Base-by-base conservation (phyloP, 2,113 vertebrate species). In the Himantopus leucocephalus region DNA sequence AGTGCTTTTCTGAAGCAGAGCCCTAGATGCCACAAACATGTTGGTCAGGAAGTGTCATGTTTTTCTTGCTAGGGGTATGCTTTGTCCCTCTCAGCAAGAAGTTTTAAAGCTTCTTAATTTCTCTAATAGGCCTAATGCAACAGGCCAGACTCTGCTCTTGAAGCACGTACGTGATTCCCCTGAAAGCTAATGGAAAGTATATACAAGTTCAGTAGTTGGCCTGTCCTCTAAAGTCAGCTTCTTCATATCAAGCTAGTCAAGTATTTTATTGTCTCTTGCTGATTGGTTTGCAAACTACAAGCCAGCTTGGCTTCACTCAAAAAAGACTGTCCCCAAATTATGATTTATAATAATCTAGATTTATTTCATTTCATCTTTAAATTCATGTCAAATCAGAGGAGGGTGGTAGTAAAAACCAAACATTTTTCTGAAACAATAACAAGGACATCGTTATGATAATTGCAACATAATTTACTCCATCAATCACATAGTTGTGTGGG, bases 401-500 rank as follows among this genome's bases (percentile, higher is more conserved):
- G 81, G 78, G 72, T 60, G 6, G 3, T 71, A 84, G 91, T 29
- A 50, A 80, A 96, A 96, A 27, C 10, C 84, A 97, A 96, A 95
- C 47, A 71, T 84, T 77, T 71, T 60, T 78, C 86, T 34, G 7
- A 35, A 58, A 70, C 85, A 85, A 23, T 67, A 80, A 88, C 81
- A 78, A 90, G 91, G 63, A 43, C 34, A 37, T 90, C 45, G 1
- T 96, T 95, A 67, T 52, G 90, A 67, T 94, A 70, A 81, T 85
- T 83, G 71, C 84, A 94, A 68, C 88, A 92, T 88, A 29, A 85
- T 89, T 93, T 71, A 53, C 80, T 95, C 85, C 94, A 94, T 92
- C 88, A 56, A 72, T 91, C 86, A 76, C 87, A 62, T 41, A 58
- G 35, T 43, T 70, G 14, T 92, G 80, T 89, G 92, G 72, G 37